Evolutionary conservation across 2,113 vertebrate genomes (phyloP), one percentile per base, ranked within the genome.

Genomic region (Ophiodon elongatus): DNA sequence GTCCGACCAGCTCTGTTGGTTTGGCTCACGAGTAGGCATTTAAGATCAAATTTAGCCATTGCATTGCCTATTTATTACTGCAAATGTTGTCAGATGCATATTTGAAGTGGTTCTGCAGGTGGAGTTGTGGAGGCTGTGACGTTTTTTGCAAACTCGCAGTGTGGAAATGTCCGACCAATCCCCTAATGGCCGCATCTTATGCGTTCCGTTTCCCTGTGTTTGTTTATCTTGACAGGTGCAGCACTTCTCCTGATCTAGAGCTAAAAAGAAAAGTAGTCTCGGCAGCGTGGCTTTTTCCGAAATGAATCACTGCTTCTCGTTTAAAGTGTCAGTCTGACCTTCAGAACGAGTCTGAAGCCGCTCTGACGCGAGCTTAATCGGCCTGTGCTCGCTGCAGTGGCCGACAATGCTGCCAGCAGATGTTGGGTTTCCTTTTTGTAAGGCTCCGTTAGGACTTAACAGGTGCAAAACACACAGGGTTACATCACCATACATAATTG

Each of bases 381-480:
- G 79, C 19, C 31, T 6, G 39, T 7, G 2, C 45, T 74, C 63
- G 15, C 70, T 57, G 84, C 63, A 73, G 76, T 8, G 66, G 8
- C 70, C 21, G 15, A 21, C 11, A 3, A 68, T 47, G 73, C 56
- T 84, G 76, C 84, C 69, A 73, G 65, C 90, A 91, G 93, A 92
- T 92, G 93, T 91, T 91, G n/a, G 8, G 9, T 67, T 89, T 77
- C 41, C 63, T 89, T 89, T 9, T 81, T 75, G 37, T 76, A 37
- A 65, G 50, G 65, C 76, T 78, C 80, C 65, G 33, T 89, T 81
- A 85, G 87, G 80, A 82, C 73, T 63, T 77, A 80, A 86, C 90
- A 92, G 86, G 87, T 89, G 91, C 84, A 83, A 86, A 84, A 75
- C 85, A 79, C 45, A 80, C 79, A 68, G 68, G 75, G 80, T 73